Evolutionary conservation across 1,140 invertebrate species (phyloP), one percentile per base, ranked within the genome.

Genomic region (Pissodes strobi): DNA sequence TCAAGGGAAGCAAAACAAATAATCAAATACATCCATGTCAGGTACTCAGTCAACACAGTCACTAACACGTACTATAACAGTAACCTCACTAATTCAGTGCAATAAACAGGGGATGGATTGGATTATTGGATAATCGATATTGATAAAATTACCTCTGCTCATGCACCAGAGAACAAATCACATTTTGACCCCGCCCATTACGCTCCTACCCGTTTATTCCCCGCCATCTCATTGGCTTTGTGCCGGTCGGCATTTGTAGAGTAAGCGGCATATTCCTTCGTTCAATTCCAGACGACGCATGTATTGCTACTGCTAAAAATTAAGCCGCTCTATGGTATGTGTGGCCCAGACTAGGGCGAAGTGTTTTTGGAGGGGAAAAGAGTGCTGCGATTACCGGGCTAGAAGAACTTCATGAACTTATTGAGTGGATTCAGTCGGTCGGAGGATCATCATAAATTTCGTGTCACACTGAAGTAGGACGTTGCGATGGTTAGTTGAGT

Each of bases 161-260:
- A 52, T 52, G 22, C 34, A n/a, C 37, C 18, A 61, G 38, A 38
- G 61, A 63, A 51, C 61, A 63, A 63, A 63, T 63, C 61, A 63
- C 46, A 55, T 39, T 38, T 53, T 63, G 38, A 56, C 51, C 15
- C 49, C 61, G 51, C 61, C 61, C 25, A 45, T 19, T 13, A 10
- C 12, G 56, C 34, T 51, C 61, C 61, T 19, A 49, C 61, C 51
- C 25, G n/a, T 8, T 2, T 9, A 2, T 55, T 46, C 22, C 27
- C 48, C 39, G 37, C 30, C 39, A 22, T 39, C 34, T 39, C 12
- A 63, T 63, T 63, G 61, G 61, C 22, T 39, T 34, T 21, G 12
- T n/a, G 13, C 6, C 27, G n/a, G 51, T 13, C 18, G 51, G 19
- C 21, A 25, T 21, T 10, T 55, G 0, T 27, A 22, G 19, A 43